A percentile compares a stretch with the other conserved stretches of the same genome.
Evolutionary conservation across 1,140 invertebrate species (phyloP).

Genomic region (Trinorchestia longiramus): DNA sequence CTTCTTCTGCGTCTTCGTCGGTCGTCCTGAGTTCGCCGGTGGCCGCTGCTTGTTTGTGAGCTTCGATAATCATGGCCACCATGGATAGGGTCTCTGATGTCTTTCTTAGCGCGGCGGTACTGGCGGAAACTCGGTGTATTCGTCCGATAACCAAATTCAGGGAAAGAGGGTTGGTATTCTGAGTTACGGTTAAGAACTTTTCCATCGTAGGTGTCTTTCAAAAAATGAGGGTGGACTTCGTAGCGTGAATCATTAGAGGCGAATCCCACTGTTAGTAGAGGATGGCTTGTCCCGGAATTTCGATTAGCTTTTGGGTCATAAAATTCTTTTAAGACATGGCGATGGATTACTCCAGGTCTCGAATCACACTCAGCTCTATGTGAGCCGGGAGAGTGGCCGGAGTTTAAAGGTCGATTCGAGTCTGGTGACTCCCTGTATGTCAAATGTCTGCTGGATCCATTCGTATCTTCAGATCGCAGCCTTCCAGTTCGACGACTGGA

Average conservation of each 20-base stretch:
- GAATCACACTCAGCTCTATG: neutral
- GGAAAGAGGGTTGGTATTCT: neutral
- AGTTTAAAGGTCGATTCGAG: neutral
- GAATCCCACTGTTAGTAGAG: neutral
- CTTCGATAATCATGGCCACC: neutral
- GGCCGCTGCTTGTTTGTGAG: neutral
- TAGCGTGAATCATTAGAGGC: neutral
- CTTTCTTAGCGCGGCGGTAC: conserved; percentile 21
- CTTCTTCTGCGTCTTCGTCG: neutral
- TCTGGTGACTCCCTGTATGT: neutral
- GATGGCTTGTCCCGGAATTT: neutral
- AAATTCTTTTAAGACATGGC: neutral
- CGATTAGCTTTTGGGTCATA: conserved; percentile 13
- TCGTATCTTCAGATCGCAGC: neutral
- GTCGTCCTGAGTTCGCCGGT: neutral
- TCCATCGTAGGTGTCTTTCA: neutral
- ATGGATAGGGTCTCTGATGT: neutral
- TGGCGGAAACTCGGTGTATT: conserved; percentile 33
- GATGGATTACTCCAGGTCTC: neutral
- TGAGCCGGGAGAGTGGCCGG: neutral
- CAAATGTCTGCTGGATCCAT: neutral
- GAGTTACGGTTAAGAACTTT: neutral
- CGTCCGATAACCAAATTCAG: neutral
- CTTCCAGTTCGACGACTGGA: neutral
- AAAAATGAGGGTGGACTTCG: neutral